Evolutionary conservation across 1,140 invertebrate genomes (phyloP).

Genomic region (Plodia interpunctella): DNA sequence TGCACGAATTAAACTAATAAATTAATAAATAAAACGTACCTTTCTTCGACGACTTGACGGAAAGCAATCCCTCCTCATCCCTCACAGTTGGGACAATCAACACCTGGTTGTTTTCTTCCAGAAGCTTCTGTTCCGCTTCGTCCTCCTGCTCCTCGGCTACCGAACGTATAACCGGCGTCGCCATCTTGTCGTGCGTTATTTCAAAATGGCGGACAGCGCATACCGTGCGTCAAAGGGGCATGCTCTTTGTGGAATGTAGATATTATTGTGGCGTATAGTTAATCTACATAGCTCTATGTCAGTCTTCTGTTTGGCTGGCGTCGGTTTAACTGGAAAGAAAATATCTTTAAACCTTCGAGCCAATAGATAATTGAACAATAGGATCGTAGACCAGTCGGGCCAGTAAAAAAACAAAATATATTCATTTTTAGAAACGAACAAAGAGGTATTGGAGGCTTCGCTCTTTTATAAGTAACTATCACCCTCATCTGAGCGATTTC

Average conservation of each 20-base stretch:
- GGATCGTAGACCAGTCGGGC: too few relatives aligned
- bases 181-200: slow-evolving; percentile 35
- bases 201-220: slow-evolving; percentile 36
- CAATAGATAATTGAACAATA: too few relatives aligned
- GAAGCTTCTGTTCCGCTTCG: slow-evolving; percentile 51
- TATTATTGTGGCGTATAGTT: slow-evolving; percentile 18
- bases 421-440: too few relatives aligned
- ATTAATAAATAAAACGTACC: slow-evolving; percentile 30
- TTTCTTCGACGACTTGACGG: slow-evolving; percentile 60
- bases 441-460: too few relatives aligned
- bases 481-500: too few relatives aligned
- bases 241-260: slow-evolving; percentile 38
- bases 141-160: slow-evolving; percentile 34
- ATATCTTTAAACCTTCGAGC: too few relatives aligned
- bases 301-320: slow-evolving; percentile 52
- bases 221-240: slow-evolving; percentile 29
- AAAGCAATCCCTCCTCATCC: slow-evolving; percentile 35
- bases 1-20: too few relatives aligned
- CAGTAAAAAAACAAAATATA: too few relatives aligned
- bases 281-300: slow-evolving; percentile 44
- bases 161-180: slow-evolving; percentile 26
- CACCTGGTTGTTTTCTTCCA: slow-evolving; percentile 34
- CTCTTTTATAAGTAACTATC: too few relatives aligned
- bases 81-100: slow-evolving; percentile 26
- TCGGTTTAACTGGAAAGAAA: slow-evolving; percentile 38